These are phyloP conservation scores for Hippoglossus hippoglossus DNA, from an alignment of 2,797 vertebrate species.

Conservation along the genomic window DNA sequence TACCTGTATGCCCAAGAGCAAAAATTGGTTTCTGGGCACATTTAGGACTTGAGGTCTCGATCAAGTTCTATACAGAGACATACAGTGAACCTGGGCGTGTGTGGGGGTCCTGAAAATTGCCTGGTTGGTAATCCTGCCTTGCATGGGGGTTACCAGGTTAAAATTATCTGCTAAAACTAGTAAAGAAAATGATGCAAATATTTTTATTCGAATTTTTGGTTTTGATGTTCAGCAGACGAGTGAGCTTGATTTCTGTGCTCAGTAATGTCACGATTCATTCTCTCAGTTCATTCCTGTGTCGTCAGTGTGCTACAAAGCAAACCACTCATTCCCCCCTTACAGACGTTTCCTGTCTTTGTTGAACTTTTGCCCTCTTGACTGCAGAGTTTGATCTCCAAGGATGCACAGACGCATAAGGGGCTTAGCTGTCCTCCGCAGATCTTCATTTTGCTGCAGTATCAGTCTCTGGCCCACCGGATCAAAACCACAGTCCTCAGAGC, in stretches of 20 bases:
- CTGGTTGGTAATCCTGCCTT: neutral
- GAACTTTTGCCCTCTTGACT: conserved; percentile 50
- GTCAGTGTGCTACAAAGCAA: conserved; percentile 3
- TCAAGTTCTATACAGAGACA: too few relatives aligned
- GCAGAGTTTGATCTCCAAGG: conserved; percentile 69
- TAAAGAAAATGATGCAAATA: too few relatives aligned
- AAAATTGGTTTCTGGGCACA: neutral
- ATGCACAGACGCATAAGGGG: conserved; percentile 40
- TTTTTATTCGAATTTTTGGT: too few relatives aligned
- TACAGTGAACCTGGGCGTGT: too few relatives aligned
- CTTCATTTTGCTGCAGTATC: conserved; percentile 82
- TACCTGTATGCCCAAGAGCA: neutral
- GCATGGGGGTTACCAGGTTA: neutral
- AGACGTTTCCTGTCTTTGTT: conserved; percentile 29
- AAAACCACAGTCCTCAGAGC: conserved; percentile 79
- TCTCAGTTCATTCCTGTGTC: neutral
- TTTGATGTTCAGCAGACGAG: too few relatives aligned
- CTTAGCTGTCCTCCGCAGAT: conserved; percentile 60
- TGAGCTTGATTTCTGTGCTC: neutral
- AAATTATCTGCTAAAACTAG: conserved; percentile 1
- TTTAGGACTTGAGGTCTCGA: too few relatives aligned
- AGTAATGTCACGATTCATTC: neutral
- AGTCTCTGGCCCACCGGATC: conserved; percentile 72
- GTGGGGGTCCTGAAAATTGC: too few relatives aligned
- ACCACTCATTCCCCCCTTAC: conserved; percentile 8